These are phyloP conservation scores for Thaumatotibia leucotreta DNA, from an alignment of 1,140 invertebrate genomes.

Conservation along the genomic window DNA sequence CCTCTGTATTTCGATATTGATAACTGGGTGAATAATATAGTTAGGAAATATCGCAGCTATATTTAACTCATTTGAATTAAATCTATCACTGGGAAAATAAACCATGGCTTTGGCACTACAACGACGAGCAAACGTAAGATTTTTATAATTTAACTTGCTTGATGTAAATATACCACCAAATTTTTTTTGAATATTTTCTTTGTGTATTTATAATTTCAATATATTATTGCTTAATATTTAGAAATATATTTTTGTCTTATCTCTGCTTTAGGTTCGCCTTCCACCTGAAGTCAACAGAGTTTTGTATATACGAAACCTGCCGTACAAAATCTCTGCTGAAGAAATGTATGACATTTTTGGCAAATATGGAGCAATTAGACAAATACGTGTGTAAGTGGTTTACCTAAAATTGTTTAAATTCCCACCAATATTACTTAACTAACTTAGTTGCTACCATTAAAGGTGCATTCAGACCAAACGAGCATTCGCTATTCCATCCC, in stretches of 20 bases:
- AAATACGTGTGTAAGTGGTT: slow-evolving; percentile 96
- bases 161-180: neutral
- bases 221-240: too few relatives aligned
- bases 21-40: too few relatives aligned
- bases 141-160: neutral
- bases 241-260: neutral
- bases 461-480: too few relatives aligned
- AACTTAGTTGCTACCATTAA: too few relatives aligned
- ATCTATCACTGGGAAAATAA: neutral
- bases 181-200: neutral
- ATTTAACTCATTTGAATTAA: too few relatives aligned
- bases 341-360: slow-evolving; percentile 99
- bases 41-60: too few relatives aligned
- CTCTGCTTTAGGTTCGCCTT: slow-evolving; percentile 87
- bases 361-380: slow-evolving; percentile 99
- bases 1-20: too few relatives aligned
- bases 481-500: too few relatives aligned
- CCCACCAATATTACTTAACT: too few relatives aligned
- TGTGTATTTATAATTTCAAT: too few relatives aligned
- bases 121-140: slow-evolving; percentile 59
- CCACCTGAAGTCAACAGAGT: slow-evolving; percentile 99
- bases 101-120: slow-evolving; percentile 63
- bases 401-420: neutral
- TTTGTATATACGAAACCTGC: slow-evolving; percentile 97
- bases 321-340: slow-evolving; percentile 99